Conservation (phyloP, 2,888 invertebrate genomes). For the Tethea ocularis region DNA sequence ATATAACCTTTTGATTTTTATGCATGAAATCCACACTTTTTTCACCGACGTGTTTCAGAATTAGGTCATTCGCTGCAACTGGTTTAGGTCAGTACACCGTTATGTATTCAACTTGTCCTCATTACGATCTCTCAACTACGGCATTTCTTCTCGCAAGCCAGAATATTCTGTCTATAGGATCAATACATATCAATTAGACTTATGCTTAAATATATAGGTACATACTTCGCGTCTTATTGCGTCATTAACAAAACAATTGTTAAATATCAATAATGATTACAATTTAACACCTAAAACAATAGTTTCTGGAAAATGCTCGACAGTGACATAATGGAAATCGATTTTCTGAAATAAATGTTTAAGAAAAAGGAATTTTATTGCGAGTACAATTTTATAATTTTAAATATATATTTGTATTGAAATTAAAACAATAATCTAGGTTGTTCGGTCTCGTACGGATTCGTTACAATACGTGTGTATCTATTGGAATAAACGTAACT, state of each 20-base stretch:
- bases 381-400: too few species aligned
- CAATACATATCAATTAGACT: neutral
- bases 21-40: neutral
- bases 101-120: neutral
- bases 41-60: neutral
- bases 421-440: too few species aligned
- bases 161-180: neutral
- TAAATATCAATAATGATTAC: conserved; percentile 9
- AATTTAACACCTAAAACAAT: conserved; percentile 11
- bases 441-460: too few species aligned
- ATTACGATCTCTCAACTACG: neutral
- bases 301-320: conserved; percentile 5
- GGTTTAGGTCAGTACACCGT: neutral
- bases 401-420: too few species aligned
- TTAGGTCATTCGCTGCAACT: conserved; percentile 7
- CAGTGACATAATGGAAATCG: neutral
- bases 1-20: neutral
- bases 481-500: too few species aligned
- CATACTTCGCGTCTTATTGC: neutral
- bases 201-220: neutral
- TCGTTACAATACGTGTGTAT: too few species aligned
- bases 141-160: neutral
- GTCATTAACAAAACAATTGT: conserved; percentile 11
- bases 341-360: neutral
- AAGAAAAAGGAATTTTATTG: neutral